These are phyloP conservation scores for Epinotia ramella DNA, from an alignment of 2,888 invertebrate species.

Conservation along the genomic window DNA sequence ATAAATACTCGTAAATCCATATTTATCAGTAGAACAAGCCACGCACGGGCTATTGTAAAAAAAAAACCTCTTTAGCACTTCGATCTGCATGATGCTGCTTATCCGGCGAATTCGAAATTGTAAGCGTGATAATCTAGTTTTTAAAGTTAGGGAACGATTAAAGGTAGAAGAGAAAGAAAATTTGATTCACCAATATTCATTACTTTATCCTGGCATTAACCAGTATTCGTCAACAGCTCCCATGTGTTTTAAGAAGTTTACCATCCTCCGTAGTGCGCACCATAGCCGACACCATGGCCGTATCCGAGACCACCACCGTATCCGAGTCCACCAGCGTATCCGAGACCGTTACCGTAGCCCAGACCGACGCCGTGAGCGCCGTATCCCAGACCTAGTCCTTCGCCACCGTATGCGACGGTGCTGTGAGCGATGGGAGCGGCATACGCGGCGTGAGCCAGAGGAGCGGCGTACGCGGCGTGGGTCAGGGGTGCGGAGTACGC, in stretches of 20 bases:
- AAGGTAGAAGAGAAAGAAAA: neutral
- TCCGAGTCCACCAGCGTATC: conserved; percentile 47
- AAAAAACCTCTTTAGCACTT: too few relatives aligned
- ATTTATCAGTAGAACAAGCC: neutral
- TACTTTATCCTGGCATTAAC: conserved; percentile 14
- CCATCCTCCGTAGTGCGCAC: conserved; percentile 25
- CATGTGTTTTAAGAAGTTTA: conserved; percentile 11
- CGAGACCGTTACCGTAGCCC: conserved; percentile 35
- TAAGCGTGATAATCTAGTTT: too few relatives aligned
- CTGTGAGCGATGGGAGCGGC: conserved; percentile 44
- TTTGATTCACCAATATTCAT: conserved; percentile 29
- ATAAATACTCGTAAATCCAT: neutral
- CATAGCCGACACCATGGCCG: conserved; percentile 27
- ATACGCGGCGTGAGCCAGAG: conserved; percentile 50
- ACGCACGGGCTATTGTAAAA: too few relatives aligned
- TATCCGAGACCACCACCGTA: conserved; percentile 19
- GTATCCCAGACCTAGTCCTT: conserved; percentile 23
- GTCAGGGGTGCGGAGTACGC: conserved; percentile 45
- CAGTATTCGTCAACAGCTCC: neutral
- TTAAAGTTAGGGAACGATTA: too few relatives aligned
- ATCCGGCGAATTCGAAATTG: too few relatives aligned
- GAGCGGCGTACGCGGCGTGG: conserved; percentile 47
- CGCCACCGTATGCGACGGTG: conserved; percentile 1
- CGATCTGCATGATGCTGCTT: too few relatives aligned
- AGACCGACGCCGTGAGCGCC: conserved; percentile 33